These are phyloP conservation scores for Sinosuthora webbiana DNA, from an alignment of 2,113 vertebrate genomes.

Conservation along the genomic window DNA sequence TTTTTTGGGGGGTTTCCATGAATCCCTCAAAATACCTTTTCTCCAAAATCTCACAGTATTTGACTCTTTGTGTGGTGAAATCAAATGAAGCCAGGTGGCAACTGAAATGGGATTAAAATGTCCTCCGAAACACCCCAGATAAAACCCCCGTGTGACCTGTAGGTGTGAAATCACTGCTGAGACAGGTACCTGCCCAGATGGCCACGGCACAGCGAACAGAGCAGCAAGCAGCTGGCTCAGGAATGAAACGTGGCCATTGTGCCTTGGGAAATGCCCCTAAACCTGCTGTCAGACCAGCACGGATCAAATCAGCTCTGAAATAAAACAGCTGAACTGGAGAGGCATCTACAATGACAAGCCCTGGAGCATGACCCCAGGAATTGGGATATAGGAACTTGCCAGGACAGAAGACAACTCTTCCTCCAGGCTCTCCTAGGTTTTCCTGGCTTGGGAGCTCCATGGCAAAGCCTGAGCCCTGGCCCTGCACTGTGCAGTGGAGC, in stretches of 20 bases:
- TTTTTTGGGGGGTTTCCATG: not conserved
- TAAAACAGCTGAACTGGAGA: not conserved
- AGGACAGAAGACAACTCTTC: not conserved
- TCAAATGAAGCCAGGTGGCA: not conserved
- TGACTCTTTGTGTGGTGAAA: not conserved
- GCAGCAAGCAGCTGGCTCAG: not conserved
- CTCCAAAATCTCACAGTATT: not conserved
- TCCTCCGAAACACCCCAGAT: not conserved
- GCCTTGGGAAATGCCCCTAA: not conserved
- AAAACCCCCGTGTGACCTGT: not conserved
- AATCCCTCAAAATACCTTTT: not conserved
- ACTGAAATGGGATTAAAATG: not conserved
- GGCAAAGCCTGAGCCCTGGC: not conserved
- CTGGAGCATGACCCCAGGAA: not conserved
- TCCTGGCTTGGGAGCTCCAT: not conserved
- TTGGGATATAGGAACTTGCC: not conserved
- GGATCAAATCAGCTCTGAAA: not conserved
- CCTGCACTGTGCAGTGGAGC: not conserved
- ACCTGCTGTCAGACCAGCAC: not conserved
- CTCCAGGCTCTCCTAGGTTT: not conserved
- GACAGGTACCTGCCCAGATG: not conserved
- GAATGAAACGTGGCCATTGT: not conserved
- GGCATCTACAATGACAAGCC: not conserved
- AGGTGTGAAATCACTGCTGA: not conserved
- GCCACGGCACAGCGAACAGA: not conserved